phyloP scores from a whole-genome alignment of 2,888 invertebrate species.

The Mechanitis mazaeus region DNA sequence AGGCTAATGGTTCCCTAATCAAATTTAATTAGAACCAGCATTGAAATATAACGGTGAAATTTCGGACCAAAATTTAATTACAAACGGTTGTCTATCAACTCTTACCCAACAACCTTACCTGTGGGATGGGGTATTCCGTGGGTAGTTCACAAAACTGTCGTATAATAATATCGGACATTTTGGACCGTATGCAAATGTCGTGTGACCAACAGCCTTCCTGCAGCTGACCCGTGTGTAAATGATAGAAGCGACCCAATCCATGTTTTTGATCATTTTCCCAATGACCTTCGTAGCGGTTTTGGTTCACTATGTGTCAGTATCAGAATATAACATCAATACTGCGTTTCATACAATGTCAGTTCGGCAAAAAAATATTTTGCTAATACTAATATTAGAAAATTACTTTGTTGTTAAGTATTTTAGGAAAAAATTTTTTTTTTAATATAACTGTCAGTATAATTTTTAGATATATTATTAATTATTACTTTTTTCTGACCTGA shows the following conservation, averaged over 20 bases:
- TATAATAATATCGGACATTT: slow-evolving; percentile 76
- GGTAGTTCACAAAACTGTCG: slow-evolving; percentile 74
- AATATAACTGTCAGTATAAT: no score
- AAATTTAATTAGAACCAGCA: no score
- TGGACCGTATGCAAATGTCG: slow-evolving; percentile 74
- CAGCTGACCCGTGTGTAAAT: slow-evolving; percentile 79
- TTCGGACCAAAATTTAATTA: no score
- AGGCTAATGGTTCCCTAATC: no score
- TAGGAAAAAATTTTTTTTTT: no score
- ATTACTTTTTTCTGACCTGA: no score
- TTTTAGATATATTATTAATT: no score
- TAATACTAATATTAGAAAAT: no score
- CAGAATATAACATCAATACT: neutral
- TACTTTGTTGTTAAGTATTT: no score
- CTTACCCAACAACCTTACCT: slow-evolving; percentile 45
- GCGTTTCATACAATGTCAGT: no score
- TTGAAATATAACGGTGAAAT: no score
- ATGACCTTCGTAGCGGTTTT: slow-evolving; percentile 80
- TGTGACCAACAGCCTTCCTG: slow-evolving; percentile 80
- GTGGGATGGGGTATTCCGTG: slow-evolving; percentile 74
- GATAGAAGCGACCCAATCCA: slow-evolving; percentile 80
- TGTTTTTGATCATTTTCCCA: slow-evolving; percentile 76
- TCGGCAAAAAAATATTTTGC: no score
- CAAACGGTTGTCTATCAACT: neutral
- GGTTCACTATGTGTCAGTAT: slow-evolving; percentile 55